Evolutionary conservation across 2,797 vertebrate species (phyloP).

Genomic region (Parauchenoglanis ngamensis): DNA sequence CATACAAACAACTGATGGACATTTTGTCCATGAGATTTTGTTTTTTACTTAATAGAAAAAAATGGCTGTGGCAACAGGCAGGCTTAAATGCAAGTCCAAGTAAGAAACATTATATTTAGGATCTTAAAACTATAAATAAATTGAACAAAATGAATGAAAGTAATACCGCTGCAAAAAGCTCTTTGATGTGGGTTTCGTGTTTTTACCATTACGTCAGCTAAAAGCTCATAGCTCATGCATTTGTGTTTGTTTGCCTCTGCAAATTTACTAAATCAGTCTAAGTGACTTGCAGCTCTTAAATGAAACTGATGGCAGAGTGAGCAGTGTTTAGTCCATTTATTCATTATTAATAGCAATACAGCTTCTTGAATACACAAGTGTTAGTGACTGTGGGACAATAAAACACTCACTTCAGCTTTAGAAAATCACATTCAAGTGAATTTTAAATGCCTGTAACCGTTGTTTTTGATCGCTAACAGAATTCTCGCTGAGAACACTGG

Average conservation of each 20-base stretch:
- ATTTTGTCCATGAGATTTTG: not conserved
- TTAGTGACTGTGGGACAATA: not conserved
- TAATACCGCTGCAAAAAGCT: not conserved
- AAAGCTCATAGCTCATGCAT: not conserved
- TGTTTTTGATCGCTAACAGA: not conserved
- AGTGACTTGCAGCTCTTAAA: not conserved
- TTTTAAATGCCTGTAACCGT: not conserved
- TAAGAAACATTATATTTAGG: not conserved
- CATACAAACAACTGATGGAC: not conserved
- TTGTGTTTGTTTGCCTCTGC: not conserved
- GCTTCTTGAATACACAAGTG: not conserved
- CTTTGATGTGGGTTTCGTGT: conserved; percentile 13
- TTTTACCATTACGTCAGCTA: conserved; percentile 14
- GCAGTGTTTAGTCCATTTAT: not conserved
- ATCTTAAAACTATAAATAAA: conserved; percentile 9
- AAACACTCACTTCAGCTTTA: not conserved
- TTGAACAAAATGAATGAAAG: not conserved
- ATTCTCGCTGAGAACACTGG: not conserved
- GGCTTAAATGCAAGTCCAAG: not conserved
- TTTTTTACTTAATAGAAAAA: not conserved
- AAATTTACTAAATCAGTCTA: not conserved
- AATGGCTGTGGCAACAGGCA: not conserved
- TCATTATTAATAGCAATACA: not conserved
- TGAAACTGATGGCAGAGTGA: conserved; percentile 6
- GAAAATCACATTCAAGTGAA: not conserved